Base-by-base conservation (phyloP, 92 coral and sea anemone genomes). In the Pocillopora meandrina region DNA sequence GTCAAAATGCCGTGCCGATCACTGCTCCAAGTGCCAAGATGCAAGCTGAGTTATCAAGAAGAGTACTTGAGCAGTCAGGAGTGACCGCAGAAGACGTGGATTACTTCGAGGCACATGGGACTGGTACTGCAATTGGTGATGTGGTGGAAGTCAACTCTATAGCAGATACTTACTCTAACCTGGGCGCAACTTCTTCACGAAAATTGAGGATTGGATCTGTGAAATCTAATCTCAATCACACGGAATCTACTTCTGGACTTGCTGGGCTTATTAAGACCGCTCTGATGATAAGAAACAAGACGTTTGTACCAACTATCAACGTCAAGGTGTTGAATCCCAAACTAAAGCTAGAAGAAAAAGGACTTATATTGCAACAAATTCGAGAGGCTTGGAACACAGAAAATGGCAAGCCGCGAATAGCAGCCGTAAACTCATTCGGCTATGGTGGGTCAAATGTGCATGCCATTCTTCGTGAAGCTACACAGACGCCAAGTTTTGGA, bases 101-200 rank as follows among this genome's bases (percentile, higher is more conserved):
- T 49, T 94, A 92, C 81, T 78, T 90, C 20, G 98, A 94, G 58
- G 92, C 98, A n/a, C 98, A 94, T 79, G 95, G 95, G 31, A 94
- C 98, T 59, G 98, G 95, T 1, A 94, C 98, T 3, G 98, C 98
- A 7, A 85, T 94, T 70, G 98, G 98, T 1, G 98, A 94, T 74
- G 93, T 88, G 18, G 91, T 92, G 18, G 98, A 94, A 70, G 87
- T 82, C 20, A 75, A 88, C n/a, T 90, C 95, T 9, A 89, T 95
- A 2, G 92, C 92, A 9, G 86, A 88, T 6, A 85, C 89, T 0
- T 92, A 95, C 83, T 78, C 92, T 58, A 75, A 70, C 81, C 82
- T 63, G 61, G 31, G 74, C 14, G 62, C 17, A 62, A 47, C 19
- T 15, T 7, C 23, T 31, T 14, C 87, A 15, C 75, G 91, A 76